These are phyloP conservation scores for Scaptomyza parva DNA, from an alignment of 2,888 invertebrate species.

Conservation along the genomic window DNA sequence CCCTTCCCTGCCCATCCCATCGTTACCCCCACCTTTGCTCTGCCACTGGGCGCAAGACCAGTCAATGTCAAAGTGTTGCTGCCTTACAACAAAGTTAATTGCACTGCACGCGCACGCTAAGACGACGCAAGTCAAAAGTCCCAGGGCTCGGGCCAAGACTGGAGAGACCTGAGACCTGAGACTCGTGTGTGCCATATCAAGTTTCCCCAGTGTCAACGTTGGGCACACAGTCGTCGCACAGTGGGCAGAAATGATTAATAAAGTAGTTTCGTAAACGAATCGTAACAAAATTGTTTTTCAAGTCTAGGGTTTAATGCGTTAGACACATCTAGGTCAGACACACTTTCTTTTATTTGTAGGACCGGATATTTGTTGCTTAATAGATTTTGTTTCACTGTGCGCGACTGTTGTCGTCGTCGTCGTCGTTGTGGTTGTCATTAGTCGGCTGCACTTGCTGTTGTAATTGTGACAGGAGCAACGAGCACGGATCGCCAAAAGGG, in stretches of 20 bases:
- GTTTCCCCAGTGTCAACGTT: conserved; percentile 71
- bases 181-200: conserved; percentile 79
- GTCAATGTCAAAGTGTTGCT: conserved; percentile 77
- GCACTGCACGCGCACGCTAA: conserved; percentile 79
- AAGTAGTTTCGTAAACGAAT: neutral
- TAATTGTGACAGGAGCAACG: conserved; percentile 82
- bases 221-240: conserved; percentile 46
- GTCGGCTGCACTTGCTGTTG: conserved; percentile 78
- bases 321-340: too few species aligned
- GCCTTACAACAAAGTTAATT: conserved; percentile 79
- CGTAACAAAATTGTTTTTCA: too few species aligned
- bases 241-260: neutral
- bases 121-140: conserved; percentile 28
- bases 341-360: too few species aligned
- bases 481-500: conserved; percentile 75
- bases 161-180: conserved; percentile 42
- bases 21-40: too few species aligned
- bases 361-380: too few species aligned
- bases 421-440: conserved; percentile 73
- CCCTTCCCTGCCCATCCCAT: neutral
- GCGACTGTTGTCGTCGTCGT: conserved; percentile 38
- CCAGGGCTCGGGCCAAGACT: conserved; percentile 36
- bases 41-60: conserved; percentile 39
- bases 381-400: conserved; percentile 32
- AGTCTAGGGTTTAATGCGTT: too few species aligned